These are phyloP conservation scores for Standfussiana lucernea DNA, from an alignment of 2,888 invertebrate species.

Conservation along the genomic window DNA sequence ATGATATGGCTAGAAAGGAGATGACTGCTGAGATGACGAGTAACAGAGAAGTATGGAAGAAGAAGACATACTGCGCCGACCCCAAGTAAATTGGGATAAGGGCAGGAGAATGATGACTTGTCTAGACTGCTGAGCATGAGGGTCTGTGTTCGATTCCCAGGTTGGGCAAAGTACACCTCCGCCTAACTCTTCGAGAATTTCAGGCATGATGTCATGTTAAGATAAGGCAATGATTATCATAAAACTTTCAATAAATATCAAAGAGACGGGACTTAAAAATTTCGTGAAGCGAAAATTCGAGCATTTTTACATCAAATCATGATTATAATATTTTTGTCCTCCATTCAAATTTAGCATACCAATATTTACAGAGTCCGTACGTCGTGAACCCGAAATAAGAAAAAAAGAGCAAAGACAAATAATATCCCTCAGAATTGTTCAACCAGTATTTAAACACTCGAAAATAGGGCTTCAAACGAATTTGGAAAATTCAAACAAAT, in stretches of 20 bases:
- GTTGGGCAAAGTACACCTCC: too few relatives aligned
- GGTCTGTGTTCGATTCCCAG: too few relatives aligned
- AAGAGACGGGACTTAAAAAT: not conserved
- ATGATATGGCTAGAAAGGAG: too few relatives aligned
- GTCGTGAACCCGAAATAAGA: constrained; percentile 42
- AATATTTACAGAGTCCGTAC: constrained; percentile 53
- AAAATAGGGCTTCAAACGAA: constrained; percentile 59
- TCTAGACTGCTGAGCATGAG: too few relatives aligned
- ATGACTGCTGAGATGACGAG: too few relatives aligned
- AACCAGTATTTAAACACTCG: constrained; percentile 61
- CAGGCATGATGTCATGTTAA: not conserved
- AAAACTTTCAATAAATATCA: not conserved
- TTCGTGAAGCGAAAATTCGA: not conserved
- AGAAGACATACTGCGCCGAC: too few relatives aligned
- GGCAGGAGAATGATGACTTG: too few relatives aligned
- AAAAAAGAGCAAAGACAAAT: constrained; percentile 62
- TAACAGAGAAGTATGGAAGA: too few relatives aligned
- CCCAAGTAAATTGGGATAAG: too few relatives aligned
- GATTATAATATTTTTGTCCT: not conserved
- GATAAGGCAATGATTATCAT: not conserved
- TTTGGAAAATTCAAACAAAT: constrained; percentile 61
- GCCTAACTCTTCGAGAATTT: not conserved
- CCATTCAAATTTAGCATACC: constrained; percentile 16
- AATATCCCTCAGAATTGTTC: constrained; percentile 57
- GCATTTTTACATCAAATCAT: not conserved